Conservation (phyloP, 2,797 vertebrate genomes). For the Carduelis carduelis region DNA sequence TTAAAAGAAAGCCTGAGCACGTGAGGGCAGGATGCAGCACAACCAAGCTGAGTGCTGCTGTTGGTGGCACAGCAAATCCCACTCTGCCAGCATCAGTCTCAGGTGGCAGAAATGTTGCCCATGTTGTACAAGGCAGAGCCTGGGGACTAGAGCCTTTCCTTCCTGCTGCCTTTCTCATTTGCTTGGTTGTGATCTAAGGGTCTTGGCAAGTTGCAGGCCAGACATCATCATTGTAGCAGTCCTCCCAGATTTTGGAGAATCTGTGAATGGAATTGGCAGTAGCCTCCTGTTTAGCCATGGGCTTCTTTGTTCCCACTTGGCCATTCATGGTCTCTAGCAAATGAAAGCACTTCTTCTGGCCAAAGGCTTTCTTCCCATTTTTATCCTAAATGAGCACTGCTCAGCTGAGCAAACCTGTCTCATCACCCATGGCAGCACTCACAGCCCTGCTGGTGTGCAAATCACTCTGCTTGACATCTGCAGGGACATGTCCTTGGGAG, state of each 20-base stretch:
- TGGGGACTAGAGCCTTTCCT: neutral
- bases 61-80: neutral
- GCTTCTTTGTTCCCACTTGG: neutral
- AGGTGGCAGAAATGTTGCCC: fast-evolving
- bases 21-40: neutral
- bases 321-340: neutral
- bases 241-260: neutral
- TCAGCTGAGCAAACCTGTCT: neutral
- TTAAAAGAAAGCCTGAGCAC: neutral
- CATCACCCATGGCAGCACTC: fast-evolving
- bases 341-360: neutral
- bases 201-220: neutral
- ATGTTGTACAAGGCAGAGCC: neutral
- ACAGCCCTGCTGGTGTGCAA: neutral
- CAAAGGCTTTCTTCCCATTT: neutral
- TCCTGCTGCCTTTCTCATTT: neutral
- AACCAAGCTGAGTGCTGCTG: fast-evolving
- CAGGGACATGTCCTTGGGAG: neutral
- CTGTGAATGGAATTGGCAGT: neutral
- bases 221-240: neutral
- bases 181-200: neutral
- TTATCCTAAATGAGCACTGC: neutral
- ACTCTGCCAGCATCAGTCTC: neutral
- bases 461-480: neutral
- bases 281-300: neutral